Evolutionary conservation across 2,113 vertebrate genomes (phyloP).

Genomic region (Oreochromis aureus): DNA sequence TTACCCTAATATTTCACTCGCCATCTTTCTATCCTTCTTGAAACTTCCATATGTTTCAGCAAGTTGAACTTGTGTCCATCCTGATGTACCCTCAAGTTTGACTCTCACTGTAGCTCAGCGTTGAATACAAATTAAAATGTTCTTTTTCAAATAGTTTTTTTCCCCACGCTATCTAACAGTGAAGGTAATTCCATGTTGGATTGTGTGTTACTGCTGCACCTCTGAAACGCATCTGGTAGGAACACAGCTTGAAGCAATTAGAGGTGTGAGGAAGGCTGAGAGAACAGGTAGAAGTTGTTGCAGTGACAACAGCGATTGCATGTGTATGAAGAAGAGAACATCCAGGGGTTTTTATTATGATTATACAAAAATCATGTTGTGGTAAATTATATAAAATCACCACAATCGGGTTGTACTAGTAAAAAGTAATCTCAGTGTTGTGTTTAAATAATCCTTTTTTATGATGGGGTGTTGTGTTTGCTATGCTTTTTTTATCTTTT

Average conservation of each 20-base stretch:
- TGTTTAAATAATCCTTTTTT: not conserved
- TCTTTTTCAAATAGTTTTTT: not conserved
- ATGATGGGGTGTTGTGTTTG: not conserved
- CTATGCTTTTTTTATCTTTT: not conserved
- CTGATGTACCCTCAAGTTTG: not conserved
- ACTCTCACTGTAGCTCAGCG: not conserved
- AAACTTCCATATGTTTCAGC: not conserved
- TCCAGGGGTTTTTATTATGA: not conserved
- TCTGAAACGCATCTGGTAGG: not conserved
- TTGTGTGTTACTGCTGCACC: not conserved
- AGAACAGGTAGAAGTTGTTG: not conserved
- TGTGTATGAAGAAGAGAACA: not conserved
- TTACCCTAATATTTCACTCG: not conserved
- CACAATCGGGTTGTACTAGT: not conserved
- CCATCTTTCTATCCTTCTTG: not conserved
- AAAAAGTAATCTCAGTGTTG: not conserved
- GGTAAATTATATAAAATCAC: not conserved
- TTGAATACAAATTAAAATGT: not conserved
- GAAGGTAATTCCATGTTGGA: not conserved
- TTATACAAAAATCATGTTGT: not conserved
- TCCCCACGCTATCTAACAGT: not conserved
- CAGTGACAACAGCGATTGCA: not conserved
- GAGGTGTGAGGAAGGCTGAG: not conserved
- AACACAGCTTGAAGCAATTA: not conserved
- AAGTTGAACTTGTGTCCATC: not conserved